Conservation (phyloP, 2,113 vertebrate species). For the Equus przewalskii region DNA sequence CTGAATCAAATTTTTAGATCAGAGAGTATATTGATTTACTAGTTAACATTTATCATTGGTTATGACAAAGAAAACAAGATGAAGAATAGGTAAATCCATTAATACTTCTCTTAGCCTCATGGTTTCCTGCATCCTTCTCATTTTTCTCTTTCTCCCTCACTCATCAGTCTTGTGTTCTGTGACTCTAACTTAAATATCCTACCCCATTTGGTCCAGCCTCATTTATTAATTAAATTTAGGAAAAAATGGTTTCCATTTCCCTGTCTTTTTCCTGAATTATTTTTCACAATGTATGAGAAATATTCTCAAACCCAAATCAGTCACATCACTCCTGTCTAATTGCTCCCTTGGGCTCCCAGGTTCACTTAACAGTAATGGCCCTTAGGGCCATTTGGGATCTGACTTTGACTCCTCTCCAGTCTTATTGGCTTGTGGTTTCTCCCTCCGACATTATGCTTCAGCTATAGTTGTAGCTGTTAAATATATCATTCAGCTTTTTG, state of each 20-base stretch:
- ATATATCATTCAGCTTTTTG: not conserved
- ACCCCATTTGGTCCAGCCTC: not conserved
- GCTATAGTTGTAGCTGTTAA: not conserved
- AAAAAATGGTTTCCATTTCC: not conserved
- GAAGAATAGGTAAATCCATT: not conserved
- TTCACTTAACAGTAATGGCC: not conserved
- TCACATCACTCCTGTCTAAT: not conserved
- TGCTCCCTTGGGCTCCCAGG: not conserved
- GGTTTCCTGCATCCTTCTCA: not conserved
- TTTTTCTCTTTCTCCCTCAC: not conserved
- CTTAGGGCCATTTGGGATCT: not conserved
- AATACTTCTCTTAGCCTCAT: not conserved
- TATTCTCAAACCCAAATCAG: not conserved
- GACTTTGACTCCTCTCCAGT: not conserved
- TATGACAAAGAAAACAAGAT: not conserved
- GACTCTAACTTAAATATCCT: not conserved
- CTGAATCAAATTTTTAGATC: not conserved
- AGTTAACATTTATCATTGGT: not conserved
- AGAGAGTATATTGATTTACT: not conserved
- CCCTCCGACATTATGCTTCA: too few relatives aligned
- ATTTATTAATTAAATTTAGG: not conserved
- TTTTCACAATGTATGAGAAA: not conserved
- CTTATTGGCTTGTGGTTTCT: not conserved
- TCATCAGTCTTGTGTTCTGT: not conserved
- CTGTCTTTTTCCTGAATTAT: not conserved